A percentile compares a stretch with the other conserved stretches of the same genome.
phyloP scores from a whole-genome alignment of 37 sponge, comb jelly and placozoan genomes.

The Haliclona indistincta region DNA sequence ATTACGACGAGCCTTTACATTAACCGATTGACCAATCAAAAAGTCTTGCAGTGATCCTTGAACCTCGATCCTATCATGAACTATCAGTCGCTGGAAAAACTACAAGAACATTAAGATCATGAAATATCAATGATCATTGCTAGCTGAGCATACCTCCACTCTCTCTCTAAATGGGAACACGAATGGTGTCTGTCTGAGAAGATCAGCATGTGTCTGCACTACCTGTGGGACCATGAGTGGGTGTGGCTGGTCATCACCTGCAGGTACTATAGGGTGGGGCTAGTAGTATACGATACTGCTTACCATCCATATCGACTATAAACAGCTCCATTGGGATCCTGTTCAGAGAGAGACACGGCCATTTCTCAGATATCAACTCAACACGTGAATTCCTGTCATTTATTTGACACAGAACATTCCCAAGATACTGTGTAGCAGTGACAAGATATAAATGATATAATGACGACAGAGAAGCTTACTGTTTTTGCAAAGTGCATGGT shows the following conservation, averaged over 20 bases:
- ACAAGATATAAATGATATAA: no score
- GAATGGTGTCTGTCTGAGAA: conserved; percentile 72
- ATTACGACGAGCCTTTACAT: conserved; percentile 59
- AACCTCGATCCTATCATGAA: background rate
- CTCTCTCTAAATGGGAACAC: conserved; percentile 78
- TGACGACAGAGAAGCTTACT: no score
- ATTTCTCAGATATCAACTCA: no score
- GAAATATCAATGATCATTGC: background rate
- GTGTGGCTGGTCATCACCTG: conserved; percentile 2
- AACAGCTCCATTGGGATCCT: no score
- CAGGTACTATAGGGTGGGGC: background rate
- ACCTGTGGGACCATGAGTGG: background rate
- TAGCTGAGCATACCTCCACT: conserved; percentile 29
- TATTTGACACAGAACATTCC: no score
- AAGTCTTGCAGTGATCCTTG: conserved; percentile 58
- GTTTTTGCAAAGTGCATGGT: no score
- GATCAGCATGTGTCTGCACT: conserved; percentile 26
- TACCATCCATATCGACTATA: no score
- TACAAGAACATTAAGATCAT: background rate
- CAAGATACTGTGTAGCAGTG: no score
- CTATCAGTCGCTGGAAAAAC: conserved; percentile 59
- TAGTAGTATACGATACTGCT: no score
- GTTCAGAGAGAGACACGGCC: no score
- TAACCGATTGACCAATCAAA: conserved; percentile 38
- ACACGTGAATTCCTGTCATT: no score